These are phyloP conservation scores for Apistogramma diplotaenia DNA, from an alignment of 2,113 vertebrate species.

Conservation along the genomic window DNA sequence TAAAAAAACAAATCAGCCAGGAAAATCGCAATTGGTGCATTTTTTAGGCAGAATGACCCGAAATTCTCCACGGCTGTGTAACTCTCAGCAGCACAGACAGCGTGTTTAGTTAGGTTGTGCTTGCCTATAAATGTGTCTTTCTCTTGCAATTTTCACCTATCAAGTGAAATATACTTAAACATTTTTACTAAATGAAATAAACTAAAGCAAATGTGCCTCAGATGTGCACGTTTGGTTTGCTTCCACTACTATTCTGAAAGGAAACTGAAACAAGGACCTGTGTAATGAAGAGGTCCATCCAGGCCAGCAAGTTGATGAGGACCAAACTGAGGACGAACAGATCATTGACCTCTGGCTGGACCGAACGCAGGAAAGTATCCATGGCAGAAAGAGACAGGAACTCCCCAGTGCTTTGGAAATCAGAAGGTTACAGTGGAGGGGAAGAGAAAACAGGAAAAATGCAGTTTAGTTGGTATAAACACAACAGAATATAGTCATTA, in stretches of 20 bases:
- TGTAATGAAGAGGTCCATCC: constrained; percentile 99
- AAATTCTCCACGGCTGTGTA: neutral
- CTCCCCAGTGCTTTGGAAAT: constrained; percentile 81
- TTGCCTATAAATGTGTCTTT: neutral
- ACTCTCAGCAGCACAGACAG: neutral
- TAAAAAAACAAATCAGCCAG: too few relatives aligned
- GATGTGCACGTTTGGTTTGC: neutral
- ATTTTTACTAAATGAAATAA: neutral
- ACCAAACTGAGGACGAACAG: constrained; percentile 95
- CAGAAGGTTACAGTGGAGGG: too few relatives aligned
- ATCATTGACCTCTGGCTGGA: constrained; percentile 97
- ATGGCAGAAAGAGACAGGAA: constrained; percentile 92
- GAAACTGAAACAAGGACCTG: constrained; percentile 65
- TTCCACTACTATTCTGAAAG: neutral
- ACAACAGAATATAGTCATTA: neutral
- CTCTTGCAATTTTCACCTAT: neutral
- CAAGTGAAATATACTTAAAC: neutral
- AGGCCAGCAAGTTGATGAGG: constrained; percentile 95
- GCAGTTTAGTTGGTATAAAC: neutral
- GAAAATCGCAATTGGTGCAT: neutral
- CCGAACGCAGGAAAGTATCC: constrained; percentile 92
- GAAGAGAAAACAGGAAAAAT: neutral
- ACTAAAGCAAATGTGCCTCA: neutral
- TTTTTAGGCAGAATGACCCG: neutral
- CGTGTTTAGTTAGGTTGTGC: neutral